phyloP scores from a whole-genome alignment of 2,113 vertebrate species.

The Carassius carassius region DNA sequence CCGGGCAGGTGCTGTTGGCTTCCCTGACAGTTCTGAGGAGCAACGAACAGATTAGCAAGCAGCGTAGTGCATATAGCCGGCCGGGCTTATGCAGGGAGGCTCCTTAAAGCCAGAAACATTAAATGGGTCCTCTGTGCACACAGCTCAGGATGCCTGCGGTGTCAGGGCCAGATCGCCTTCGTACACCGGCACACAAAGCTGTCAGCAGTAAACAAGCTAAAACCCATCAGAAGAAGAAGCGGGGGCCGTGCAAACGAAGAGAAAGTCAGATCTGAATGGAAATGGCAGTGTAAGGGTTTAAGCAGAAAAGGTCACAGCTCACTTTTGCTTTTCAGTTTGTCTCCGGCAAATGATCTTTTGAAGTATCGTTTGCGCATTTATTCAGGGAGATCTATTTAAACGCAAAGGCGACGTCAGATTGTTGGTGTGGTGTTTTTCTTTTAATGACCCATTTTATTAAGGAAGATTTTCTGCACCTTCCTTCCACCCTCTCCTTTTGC shows the following conservation, averaged over 20 bases:
- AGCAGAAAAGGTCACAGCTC: slow-evolving; percentile 9
- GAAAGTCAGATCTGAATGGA: slow-evolving; percentile 26
- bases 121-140: slow-evolving; percentile 51
- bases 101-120: slow-evolving; percentile 49
- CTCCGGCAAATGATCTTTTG: slow-evolving; percentile 13
- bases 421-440: background rate
- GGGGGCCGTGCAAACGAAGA: background rate
- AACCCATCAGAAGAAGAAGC: background rate
- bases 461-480: slow-evolving; percentile 34
- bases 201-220: slow-evolving; percentile 42
- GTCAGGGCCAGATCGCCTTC: slow-evolving; percentile 17
- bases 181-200: slow-evolving; percentile 20
- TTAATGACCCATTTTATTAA: slow-evolving; percentile 32
- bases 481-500: slow-evolving; percentile 13
- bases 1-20: slow-evolving; percentile 50
- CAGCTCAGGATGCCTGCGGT: slow-evolving; percentile 17
- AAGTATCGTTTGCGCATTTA: slow-evolving; percentile 3
- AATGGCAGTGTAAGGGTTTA: slow-evolving; percentile 35
- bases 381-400: slow-evolving; percentile 8
- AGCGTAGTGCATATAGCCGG: background rate
- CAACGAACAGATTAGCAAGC: slow-evolving; percentile 41
- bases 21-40: slow-evolving; percentile 38
- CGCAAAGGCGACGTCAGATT: background rate
- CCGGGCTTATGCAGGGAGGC: slow-evolving; percentile 2
- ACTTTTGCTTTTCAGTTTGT: slow-evolving; percentile 18